Evolutionary conservation across 1,140 invertebrate species (phyloP).

Genomic region (Leptoteleia sp.): DNA sequence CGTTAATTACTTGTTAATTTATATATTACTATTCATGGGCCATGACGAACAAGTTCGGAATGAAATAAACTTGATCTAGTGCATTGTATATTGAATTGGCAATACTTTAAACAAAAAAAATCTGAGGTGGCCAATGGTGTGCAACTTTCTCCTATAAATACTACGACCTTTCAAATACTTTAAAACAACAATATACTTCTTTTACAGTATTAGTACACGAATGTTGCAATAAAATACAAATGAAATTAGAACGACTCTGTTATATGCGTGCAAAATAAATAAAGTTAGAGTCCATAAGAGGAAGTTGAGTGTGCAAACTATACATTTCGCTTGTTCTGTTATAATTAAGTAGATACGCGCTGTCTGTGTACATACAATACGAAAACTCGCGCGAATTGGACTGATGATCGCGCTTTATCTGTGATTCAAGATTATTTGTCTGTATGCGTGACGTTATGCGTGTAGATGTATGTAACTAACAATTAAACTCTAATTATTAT

Average conservation of each 20-base stretch:
- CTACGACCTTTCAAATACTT: constrained; percentile 6
- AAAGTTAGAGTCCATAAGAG: constrained; percentile 10
- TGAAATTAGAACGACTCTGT: constrained; percentile 11
- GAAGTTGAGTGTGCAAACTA: constrained; percentile 32
- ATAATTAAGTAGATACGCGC: constrained; percentile 46
- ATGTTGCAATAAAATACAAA: constrained; percentile 33
- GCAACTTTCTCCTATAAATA: constrained; percentile 26
- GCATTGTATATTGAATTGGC: neutral
- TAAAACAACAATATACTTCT: constrained; percentile 29
- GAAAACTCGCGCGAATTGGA: constrained; percentile 64
- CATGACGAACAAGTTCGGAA: neutral
- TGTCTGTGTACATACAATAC: constrained; percentile 53
- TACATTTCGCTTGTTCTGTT: constrained; percentile 50
- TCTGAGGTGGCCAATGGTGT: neutral
- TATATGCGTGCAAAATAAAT: constrained; percentile 4
- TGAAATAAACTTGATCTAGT: constrained; percentile 2
- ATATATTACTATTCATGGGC: neutral
- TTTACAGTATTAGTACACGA: constrained; percentile 31
- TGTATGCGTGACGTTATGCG: constrained; percentile 66
- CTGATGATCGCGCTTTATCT: constrained; percentile 75
- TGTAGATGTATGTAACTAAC: constrained; percentile 45
- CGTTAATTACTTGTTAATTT: constrained; percentile 10
- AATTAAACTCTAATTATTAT: constrained; percentile 33
- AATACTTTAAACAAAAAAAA: constrained; percentile 6
- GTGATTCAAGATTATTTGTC: constrained; percentile 77